phyloP scores from a whole-genome alignment of 2,113 vertebrate species.

The Myiozetetes cayanensis region DNA sequence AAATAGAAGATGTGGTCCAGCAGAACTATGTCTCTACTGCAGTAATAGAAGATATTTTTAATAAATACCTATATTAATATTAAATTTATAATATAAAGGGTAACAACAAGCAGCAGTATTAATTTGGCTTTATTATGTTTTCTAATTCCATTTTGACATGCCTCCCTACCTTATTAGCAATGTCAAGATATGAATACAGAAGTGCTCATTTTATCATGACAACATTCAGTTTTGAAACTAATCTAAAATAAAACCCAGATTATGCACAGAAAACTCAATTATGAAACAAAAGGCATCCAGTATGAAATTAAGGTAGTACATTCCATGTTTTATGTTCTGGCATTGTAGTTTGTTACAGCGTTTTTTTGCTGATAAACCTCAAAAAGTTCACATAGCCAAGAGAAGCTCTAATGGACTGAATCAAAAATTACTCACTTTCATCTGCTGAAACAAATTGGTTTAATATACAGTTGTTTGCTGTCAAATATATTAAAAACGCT shows the following conservation, averaged over 20 bases:
- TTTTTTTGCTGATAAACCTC: conserved; percentile 48
- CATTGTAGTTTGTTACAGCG: conserved; percentile 9
- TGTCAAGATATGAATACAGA: conserved; percentile 33
- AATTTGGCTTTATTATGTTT: conserved; percentile 25
- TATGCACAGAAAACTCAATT: conserved; percentile 46
- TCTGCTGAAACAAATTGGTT: conserved; percentile 54
- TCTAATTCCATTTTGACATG: neutral
- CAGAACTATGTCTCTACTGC: neutral
- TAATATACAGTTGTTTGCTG: conserved; percentile 50
- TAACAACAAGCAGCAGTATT: neutral
- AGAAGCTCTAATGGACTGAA: conserved; percentile 52
- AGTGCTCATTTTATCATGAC: conserved; percentile 27
- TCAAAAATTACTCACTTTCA: conserved; percentile 59
- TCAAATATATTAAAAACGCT: conserved; percentile 44
- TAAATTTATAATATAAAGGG: neutral
- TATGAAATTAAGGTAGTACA: conserved; percentile 58
- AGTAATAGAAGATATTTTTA: neutral
- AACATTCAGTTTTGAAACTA: conserved; percentile 54
- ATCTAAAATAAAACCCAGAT: conserved; percentile 58
- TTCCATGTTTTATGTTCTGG: conserved; percentile 25
- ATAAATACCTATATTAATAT: neutral
- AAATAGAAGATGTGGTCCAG: neutral
- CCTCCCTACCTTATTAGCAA: conserved; percentile 36
- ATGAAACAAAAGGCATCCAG: conserved; percentile 59
- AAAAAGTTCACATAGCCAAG: conserved; percentile 41